Evolutionary conservation across 2,113 vertebrate species (phyloP).

Genomic region (Gobius niger): DNA sequence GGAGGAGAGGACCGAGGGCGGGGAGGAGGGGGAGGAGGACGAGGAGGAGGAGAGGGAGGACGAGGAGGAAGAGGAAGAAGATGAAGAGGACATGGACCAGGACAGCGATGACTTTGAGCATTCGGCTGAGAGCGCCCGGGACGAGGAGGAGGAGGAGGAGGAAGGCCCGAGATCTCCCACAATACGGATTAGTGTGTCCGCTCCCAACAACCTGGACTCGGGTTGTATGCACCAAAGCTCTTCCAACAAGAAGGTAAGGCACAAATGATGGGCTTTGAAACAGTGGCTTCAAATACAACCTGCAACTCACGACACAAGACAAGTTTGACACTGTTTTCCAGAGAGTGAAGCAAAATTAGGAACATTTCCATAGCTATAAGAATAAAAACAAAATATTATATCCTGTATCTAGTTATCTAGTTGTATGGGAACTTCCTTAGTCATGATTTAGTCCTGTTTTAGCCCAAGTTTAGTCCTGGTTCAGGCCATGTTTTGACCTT

Average conservation of each 20-base stretch:
- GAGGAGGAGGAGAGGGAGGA: conserved; percentile 75
- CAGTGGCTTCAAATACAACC: no score
- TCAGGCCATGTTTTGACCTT: no score
- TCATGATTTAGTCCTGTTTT: no score
- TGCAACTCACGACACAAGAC: no score
- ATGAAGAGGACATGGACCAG: conserved; percentile 98
- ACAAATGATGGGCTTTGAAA: neutral
- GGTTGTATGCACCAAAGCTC: conserved; percentile 84
- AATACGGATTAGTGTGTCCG: conserved; percentile 84
- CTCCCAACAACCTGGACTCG: conserved; percentile 83
- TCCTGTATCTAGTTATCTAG: no score
- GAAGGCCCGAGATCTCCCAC: conserved; percentile 70
- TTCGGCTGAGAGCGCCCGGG: conserved; percentile 91
- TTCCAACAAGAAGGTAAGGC: conserved; percentile 90
- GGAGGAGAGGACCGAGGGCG: conserved; percentile 70
- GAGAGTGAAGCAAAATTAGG: no score
- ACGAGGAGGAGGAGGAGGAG: conserved; percentile 89
- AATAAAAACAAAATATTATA: neutral
- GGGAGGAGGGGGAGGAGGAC: conserved; percentile 78
- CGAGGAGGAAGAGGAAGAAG: conserved; percentile 84
- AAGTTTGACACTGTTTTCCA: no score
- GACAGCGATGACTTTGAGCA: conserved; percentile 98
- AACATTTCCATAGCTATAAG: no score
- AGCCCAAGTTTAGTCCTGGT: no score
- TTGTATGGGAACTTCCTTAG: neutral